These are phyloP conservation scores for Leptoclinus maculatus DNA, from an alignment of 2,797 vertebrate species.

Conservation along the genomic window DNA sequence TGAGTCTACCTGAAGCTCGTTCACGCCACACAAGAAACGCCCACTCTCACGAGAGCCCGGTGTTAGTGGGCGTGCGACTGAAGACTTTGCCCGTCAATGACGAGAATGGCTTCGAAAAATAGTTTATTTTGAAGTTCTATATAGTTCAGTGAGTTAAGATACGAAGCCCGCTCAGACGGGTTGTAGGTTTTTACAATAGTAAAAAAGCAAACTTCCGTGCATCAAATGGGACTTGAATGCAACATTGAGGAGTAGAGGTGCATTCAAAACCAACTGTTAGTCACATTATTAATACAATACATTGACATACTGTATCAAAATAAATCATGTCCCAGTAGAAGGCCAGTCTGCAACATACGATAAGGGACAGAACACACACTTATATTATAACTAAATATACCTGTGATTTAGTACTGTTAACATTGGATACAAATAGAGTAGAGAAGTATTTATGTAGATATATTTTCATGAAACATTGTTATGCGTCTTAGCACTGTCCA, in stretches of 20 bases:
- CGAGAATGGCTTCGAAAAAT: background rate
- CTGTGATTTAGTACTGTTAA: background rate
- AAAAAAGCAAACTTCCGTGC: background rate
- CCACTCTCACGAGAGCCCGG: background rate
- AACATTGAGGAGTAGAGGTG: background rate
- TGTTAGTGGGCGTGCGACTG: background rate
- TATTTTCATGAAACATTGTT: background rate
- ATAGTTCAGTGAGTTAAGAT: no score
- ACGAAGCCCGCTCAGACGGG: background rate
- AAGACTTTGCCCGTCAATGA: background rate
- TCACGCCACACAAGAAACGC: background rate
- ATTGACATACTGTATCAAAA: background rate
- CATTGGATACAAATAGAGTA: background rate
- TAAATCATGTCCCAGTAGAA: background rate
- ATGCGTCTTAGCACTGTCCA: background rate
- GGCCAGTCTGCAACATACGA: background rate
- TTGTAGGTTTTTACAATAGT: background rate
- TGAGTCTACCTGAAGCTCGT: background rate
- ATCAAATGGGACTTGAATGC: background rate
- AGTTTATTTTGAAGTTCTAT: background rate
- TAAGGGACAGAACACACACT: no score
- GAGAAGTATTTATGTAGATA: background rate
- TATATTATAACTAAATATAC: background rate
- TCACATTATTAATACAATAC: background rate
- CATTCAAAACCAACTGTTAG: constrained; percentile 16